phyloP scores from a whole-genome alignment of 2,797 vertebrate genomes.

The Parauchenoglanis ngamensis region DNA sequence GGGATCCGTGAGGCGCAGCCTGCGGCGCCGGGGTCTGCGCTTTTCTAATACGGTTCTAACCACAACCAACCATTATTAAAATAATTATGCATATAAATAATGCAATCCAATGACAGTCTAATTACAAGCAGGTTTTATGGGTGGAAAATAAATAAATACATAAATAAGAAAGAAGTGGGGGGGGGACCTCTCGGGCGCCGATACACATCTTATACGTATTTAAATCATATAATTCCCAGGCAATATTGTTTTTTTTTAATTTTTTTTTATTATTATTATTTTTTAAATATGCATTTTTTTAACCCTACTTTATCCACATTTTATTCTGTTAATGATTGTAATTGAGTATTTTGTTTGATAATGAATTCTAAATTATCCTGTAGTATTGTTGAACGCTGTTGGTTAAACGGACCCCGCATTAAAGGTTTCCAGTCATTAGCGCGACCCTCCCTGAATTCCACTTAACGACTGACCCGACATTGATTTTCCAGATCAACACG shows the following conservation, averaged over 20 bases:
- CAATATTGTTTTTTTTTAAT: too few species aligned
- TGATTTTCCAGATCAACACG: slow-evolving; percentile 23
- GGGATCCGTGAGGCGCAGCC: neutral
- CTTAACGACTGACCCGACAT: slow-evolving; percentile 12
- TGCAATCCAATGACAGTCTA: neutral
- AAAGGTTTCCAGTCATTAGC: neutral
- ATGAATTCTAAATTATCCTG: too few species aligned
- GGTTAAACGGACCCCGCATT: neutral
- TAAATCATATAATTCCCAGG: too few species aligned
- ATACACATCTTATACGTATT: too few species aligned
- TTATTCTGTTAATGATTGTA: too few species aligned
- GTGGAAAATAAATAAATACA: neutral
- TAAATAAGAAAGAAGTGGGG: too few species aligned
- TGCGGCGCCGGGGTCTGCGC: neutral
- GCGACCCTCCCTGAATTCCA: neutral
- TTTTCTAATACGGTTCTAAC: neutral
- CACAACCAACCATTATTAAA: neutral
- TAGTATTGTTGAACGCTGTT: too few species aligned
- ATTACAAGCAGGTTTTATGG: neutral
- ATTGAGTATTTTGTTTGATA: too few species aligned
- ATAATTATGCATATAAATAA: neutral
- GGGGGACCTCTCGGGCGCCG: neutral
- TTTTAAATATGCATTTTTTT: neutral
- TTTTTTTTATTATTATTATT: too few species aligned
- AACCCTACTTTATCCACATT: too few species aligned